Conservation (phyloP, 2,888 invertebrate species). For the Chrysotoxum bicinctum region DNA sequence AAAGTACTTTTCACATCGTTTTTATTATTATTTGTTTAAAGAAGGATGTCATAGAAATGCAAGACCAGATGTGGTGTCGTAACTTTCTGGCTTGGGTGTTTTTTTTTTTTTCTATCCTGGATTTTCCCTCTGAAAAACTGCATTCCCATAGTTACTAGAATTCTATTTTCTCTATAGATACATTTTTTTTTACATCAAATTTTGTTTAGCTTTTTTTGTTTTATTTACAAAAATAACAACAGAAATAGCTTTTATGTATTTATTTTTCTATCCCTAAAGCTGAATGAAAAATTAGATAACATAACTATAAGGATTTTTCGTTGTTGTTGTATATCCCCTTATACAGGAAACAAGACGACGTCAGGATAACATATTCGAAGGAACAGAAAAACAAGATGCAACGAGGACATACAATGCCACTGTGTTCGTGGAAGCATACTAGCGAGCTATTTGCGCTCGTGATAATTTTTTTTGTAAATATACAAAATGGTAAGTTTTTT, state of each 20-base stretch:
- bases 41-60: constrained; percentile 12
- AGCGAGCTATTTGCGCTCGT: constrained; percentile 69
- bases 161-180: neutral
- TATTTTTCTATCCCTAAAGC: constrained; percentile 57
- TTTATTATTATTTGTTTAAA: constrained; percentile 52
- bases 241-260: constrained; percentile 33
- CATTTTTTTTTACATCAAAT: neutral
- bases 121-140: neutral
- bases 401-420: constrained; percentile 61
- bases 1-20: constrained; percentile 50
- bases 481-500: constrained; percentile 67
- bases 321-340: constrained; percentile 21
- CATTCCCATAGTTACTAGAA: neutral
- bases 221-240: neutral
- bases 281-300: constrained; percentile 66
- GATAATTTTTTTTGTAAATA: constrained; percentile 70
- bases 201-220: neutral
- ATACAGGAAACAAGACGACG: constrained; percentile 55
- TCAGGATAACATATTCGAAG: constrained; percentile 61
- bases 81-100: constrained; percentile 42
- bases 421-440: constrained; percentile 62
- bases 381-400: constrained; percentile 54
- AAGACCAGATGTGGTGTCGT: constrained; percentile 57
- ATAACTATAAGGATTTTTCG: constrained; percentile 25
- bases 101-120: neutral